Conservation (phyloP, 2,888 invertebrate species). For the Eilema griseolum region DNA sequence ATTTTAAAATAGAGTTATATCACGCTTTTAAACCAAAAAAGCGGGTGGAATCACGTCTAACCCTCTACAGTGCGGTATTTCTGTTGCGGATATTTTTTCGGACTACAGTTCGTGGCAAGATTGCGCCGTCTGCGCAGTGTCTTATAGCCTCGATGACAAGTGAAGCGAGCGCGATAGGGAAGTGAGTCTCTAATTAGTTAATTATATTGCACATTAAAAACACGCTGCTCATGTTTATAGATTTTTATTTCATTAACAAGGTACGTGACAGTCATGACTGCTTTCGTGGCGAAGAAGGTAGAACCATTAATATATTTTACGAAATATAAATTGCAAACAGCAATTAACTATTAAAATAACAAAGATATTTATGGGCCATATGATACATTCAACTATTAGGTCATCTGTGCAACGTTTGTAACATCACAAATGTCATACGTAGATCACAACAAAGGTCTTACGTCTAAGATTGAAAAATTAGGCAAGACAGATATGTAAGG, state of each 20-base stretch:
- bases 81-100: not conserved
- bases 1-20: too few species aligned
- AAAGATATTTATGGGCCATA: too few species aligned
- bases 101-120: not conserved
- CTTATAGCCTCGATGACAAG: conserved; percentile 4
- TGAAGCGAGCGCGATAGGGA: not conserved
- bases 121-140: not conserved
- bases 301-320: not conserved
- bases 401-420: too few species aligned
- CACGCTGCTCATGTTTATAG: not conserved
- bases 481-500: too few species aligned
- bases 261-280: not conserved
- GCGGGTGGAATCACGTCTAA: too few species aligned
- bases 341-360: too few species aligned
- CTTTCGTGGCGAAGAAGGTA: not conserved
- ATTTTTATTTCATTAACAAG: conserved; percentile 10
- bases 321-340: too few species aligned
- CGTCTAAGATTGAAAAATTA: too few species aligned
- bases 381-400: too few species aligned
- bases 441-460: too few species aligned
- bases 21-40: too few species aligned
- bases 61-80: not conserved
- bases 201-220: not conserved
- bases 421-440: too few species aligned
- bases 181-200: not conserved